Base-by-base conservation (phyloP, 2,888 invertebrate genomes). In the Pristionchus fissidentatus region DNA sequence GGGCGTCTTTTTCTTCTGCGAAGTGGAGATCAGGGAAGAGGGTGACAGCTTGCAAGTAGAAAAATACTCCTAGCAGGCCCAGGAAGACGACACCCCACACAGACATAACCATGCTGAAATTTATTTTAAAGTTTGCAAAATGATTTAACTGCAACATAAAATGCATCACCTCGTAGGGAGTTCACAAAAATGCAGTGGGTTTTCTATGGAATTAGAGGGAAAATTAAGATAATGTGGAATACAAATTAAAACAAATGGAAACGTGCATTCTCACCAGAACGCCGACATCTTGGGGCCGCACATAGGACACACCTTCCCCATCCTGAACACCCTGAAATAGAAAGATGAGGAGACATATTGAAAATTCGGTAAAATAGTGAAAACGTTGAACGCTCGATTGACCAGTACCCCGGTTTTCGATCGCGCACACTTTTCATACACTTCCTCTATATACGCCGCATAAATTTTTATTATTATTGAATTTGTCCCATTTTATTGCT, bases 271-370 rank as follows among this genome's bases (percentile, higher is more conserved):
- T 86, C 73, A 90, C 91, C 91, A 92, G 85, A 92, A 92, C n/a
- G 90, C 91, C n/a, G 92, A 92, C 79, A 89, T 85, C 84, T 91
- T 92, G 10, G 92, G 92, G 49, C 92, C 92, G 84, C 92, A 89
- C 52, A 92, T 84, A 62, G 92, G 92, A 85, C 91, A 92, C 73
- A 92, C 73, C 78, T 91, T 91, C 79, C 85, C 88, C 91, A 91
- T 91, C 22, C 5, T 32, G 32, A 52, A 32, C 13, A 22, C 15
- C 22, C 55, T 78, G 35, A 5, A 7, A 46, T 29, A 32, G 13
- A 38, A 60, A 60, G 29, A 19, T 49, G 49, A 49, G 49, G 49
- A 49, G 49, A 49, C 49, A 49, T 19, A 49, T 49, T 15, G 19
- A 10, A 15, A 19, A 49, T 49, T 15, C 10, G 49, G 49, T 15